Conservation (phyloP, 2,113 vertebrate species). For the Platycercus adscitus region DNA sequence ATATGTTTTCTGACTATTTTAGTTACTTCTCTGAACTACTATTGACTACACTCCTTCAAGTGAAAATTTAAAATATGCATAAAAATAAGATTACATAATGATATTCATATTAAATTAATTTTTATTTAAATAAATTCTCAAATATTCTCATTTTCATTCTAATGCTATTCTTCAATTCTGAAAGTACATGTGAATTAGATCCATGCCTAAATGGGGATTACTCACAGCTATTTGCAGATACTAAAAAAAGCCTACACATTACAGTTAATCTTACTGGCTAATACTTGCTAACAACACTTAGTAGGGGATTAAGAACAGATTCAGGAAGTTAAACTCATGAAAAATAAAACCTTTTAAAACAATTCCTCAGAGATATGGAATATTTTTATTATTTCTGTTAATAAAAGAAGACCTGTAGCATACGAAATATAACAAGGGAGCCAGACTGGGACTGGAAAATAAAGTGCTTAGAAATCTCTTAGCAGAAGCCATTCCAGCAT, state of each 20-base stretch:
- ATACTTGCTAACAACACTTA: slow-evolving; percentile 57
- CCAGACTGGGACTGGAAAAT: background rate
- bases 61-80: slow-evolving; percentile 22
- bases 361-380: background rate
- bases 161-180: slow-evolving; percentile 56
- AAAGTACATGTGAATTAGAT: slow-evolving; percentile 62
- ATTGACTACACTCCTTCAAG: slow-evolving; percentile 19
- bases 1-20: slow-evolving; percentile 12
- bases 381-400: background rate
- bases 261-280: slow-evolving; percentile 56
- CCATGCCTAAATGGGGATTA: slow-evolving; percentile 60
- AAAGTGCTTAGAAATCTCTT: background rate
- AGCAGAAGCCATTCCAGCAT: background rate
- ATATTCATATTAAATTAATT: slow-evolving; percentile 58
- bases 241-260: slow-evolving; percentile 51
- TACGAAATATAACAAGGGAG: background rate
- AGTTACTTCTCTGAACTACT: slow-evolving; percentile 18
- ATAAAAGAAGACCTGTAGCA: background rate
- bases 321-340: slow-evolving; percentile 22
- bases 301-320: slow-evolving; percentile 51
- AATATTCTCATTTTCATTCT: slow-evolving; percentile 58
- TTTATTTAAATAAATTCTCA: slow-evolving; percentile 66
- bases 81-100: slow-evolving; percentile 47
- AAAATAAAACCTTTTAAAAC: background rate
- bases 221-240: slow-evolving; percentile 62